phyloP scores from a whole-genome alignment of 2,113 vertebrate species.

The Neodon shergylaensis region DNA sequence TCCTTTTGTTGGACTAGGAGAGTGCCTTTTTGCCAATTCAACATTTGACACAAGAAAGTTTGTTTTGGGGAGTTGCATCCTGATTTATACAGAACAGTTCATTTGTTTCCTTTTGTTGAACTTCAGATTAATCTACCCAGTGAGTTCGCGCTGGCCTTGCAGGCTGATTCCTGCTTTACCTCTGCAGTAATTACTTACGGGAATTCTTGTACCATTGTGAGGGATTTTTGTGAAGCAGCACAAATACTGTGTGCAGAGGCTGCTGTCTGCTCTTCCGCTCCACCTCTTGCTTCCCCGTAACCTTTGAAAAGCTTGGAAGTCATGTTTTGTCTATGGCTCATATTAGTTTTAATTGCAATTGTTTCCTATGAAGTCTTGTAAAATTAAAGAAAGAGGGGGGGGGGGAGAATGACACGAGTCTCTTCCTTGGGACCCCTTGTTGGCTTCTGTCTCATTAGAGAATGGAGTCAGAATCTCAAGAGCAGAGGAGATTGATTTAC shows the following conservation, averaged over 20 bases:
- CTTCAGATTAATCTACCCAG: slow-evolving; percentile 68
- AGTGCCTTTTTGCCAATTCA: slow-evolving; percentile 17
- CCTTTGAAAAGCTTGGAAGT: slow-evolving; percentile 78
- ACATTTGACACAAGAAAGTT: slow-evolving; percentile 53
- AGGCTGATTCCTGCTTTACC: slow-evolving; percentile 65
- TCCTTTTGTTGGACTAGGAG: neutral
- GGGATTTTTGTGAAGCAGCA: slow-evolving; percentile 80
- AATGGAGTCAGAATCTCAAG: slow-evolving; percentile 86
- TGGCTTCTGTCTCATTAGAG: slow-evolving; percentile 86
- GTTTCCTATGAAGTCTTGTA: slow-evolving; percentile 81
- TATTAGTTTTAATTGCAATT: slow-evolving; percentile 83
- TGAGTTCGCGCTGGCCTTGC: slow-evolving; percentile 69
- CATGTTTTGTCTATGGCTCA: slow-evolving; percentile 77
- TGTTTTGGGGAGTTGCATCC: slow-evolving; percentile 47
- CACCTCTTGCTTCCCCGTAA: slow-evolving; percentile 81
- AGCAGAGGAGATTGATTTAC: slow-evolving; percentile 88
- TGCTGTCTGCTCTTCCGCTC: slow-evolving; percentile 71
- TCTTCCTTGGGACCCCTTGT: slow-evolving; percentile 83
- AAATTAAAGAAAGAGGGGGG: slow-evolving; percentile 80
- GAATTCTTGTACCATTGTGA: slow-evolving; percentile 76
- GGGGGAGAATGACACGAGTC: slow-evolving; percentile 49
- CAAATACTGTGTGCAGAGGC: slow-evolving; percentile 75
- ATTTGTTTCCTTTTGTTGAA: slow-evolving; percentile 67
- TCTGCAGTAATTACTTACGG: slow-evolving; percentile 73
- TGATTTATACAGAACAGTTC: slow-evolving; percentile 70